phyloP scores from a whole-genome alignment of 2,113 vertebrate species.

The Aspidoscelis tigris region DNA sequence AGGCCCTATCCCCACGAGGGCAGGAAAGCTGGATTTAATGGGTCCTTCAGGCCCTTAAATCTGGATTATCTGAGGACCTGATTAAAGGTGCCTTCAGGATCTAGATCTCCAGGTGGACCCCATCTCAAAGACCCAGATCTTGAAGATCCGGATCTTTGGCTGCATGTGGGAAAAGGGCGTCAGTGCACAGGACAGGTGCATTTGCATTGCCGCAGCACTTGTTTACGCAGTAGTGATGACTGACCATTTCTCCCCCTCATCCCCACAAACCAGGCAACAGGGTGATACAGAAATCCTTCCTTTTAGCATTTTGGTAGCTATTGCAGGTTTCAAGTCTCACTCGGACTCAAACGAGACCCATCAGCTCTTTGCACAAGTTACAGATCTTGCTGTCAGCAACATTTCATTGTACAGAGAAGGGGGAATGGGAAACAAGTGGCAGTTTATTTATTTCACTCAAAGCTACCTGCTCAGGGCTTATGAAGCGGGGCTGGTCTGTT shows the following conservation, averaged over 20 bases:
- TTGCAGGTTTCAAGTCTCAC: slow-evolving; percentile 33
- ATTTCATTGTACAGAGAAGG: slow-evolving; percentile 23
- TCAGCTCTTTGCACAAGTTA: slow-evolving; percentile 8
- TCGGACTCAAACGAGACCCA: neutral
- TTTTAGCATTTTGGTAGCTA: slow-evolving; percentile 42
- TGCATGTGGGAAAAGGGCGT: neutral
- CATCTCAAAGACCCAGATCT: no score
- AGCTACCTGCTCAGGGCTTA: slow-evolving; percentile 24
- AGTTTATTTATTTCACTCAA: neutral
- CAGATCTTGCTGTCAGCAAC: slow-evolving; percentile 23
- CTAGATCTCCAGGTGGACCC: no score
- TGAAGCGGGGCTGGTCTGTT: slow-evolving; percentile 27
- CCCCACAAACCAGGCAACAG: slow-evolving; percentile 22
- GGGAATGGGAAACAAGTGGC: slow-evolving; percentile 2
- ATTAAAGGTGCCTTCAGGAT: no score
- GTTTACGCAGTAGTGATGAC: slow-evolving; percentile 37
- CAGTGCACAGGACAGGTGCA: slow-evolving; percentile 32
- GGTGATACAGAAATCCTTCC: slow-evolving; percentile 42
- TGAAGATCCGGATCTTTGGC: no score
- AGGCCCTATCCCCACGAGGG: no score
- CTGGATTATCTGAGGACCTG: no score
- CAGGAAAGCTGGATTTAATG: no score
- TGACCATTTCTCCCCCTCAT: slow-evolving; percentile 3
- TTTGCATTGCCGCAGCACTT: neutral
- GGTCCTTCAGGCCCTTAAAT: no score